Evolutionary conservation across 1,140 invertebrate species (phyloP).

Genomic region (Drosophila pallidifrons): DNA sequence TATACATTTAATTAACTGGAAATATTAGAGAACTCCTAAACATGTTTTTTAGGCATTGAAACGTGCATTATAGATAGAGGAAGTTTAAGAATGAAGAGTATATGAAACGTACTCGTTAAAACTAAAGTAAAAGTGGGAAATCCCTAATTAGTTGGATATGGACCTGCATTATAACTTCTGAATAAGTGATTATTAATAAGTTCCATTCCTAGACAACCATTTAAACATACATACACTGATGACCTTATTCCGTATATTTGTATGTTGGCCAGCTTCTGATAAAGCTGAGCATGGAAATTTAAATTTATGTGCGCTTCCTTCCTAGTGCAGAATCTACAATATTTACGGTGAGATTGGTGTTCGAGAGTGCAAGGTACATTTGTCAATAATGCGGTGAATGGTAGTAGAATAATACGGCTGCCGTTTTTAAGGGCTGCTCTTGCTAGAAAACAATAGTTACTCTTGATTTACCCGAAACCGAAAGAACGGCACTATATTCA

Average conservation of each 20-base stretch:
- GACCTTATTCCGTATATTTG: background rate
- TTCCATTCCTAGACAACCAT: background rate
- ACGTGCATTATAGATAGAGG: slow-evolving; percentile 11
- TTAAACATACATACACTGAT: background rate
- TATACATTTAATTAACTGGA: slow-evolving; percentile 2
- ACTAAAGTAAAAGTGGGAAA: background rate
- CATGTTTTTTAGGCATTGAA: slow-evolving; percentile 1
- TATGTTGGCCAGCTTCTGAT: background rate
- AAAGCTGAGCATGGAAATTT: background rate
- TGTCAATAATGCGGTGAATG: slow-evolving; percentile 25
- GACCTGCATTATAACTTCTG: background rate
- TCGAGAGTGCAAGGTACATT: slow-evolving; percentile 48
- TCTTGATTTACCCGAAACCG: slow-evolving; percentile 88
- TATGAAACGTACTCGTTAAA: slow-evolving; percentile 1
- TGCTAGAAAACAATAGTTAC: slow-evolving; percentile 54
- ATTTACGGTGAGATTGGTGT: slow-evolving; percentile 47
- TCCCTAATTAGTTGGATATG: background rate
- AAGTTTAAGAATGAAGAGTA: background rate
- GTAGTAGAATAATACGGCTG: slow-evolving; percentile 24
- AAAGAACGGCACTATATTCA: slow-evolving; percentile 88
- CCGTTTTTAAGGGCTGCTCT: slow-evolving; percentile 1
- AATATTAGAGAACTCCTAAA: background rate
- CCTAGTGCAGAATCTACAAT: slow-evolving; percentile 55
- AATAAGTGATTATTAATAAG: background rate
- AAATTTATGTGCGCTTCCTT: slow-evolving; percentile 8